Base-by-base conservation (phyloP, 2,888 invertebrate species). In the Ceramica pisi region DNA sequence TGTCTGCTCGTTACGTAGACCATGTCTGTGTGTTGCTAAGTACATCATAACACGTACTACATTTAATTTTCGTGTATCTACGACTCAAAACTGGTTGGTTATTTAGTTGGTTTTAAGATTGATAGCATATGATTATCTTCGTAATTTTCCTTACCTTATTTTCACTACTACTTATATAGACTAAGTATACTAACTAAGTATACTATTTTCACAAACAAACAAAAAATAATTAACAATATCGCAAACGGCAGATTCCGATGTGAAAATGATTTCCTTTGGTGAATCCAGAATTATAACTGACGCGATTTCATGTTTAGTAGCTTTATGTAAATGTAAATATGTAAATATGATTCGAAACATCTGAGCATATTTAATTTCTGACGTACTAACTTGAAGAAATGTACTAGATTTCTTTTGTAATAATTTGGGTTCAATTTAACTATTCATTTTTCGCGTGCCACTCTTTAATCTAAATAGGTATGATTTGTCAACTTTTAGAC, bases 1-100 rank as follows among this genome's bases (percentile, higher is more conserved):
- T 64, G 67, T 62, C 53, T 80, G 35, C 35, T 10, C 14, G 44
- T 71, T 67, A 77, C 65, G 65, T 72, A n/a, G n/a, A n/a, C n/a
- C n/a, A n/a, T n/a, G n/a, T n/a, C 57, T 44, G 41, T 41, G 23
- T 64, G 51, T 55, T 66, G 51, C 41, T 31, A 62, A 44, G 48
- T 50, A 46, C 10, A 44, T 26, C 3, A 51, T 63, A 55, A 60
- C 50, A 46, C 31, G 16, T 26, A 51, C n/a, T 48, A 50, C 23
- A 14, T 41, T 41, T 48, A 48, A 9, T 48, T 35, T 31, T 38
- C 31, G 12, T 19, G 6, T 44, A 5, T 16, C 14, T 16, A 46
- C 19, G 8, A 46, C 46, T 19, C 19, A 46, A 46, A 19, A 38
- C 14, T 41, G 41, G 14, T 41, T 41, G 14, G 41, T 38, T 38